Evolutionary conservation across 1,140 invertebrate species (phyloP).

Genomic region (Pachypsylla venusta): DNA sequence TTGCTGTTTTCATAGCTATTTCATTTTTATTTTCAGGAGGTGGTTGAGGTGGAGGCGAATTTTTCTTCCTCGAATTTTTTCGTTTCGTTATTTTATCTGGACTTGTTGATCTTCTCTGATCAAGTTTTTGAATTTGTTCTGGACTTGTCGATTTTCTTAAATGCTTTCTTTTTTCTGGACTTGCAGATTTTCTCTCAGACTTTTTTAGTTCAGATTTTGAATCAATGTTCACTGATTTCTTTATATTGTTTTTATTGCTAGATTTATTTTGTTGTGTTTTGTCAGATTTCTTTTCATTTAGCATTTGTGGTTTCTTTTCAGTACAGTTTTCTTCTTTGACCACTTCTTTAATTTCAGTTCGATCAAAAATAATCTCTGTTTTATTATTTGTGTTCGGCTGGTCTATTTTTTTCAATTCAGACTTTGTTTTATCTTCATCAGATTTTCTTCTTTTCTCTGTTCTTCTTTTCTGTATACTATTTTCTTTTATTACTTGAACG

Average conservation of each 20-base stretch:
- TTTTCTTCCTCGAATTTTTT: conserved; percentile 7
- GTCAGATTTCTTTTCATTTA: not conserved
- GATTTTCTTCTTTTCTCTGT: no score
- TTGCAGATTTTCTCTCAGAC: not conserved
- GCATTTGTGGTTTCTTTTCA: not conserved
- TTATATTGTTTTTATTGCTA: not conserved
- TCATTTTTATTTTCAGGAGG: not conserved
- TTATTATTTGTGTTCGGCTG: no score
- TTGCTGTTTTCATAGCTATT: not conserved
- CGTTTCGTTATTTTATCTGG: not conserved
- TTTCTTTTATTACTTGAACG: no score
- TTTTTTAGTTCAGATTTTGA: no score
- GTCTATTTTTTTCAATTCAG: no score
- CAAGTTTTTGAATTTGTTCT: no score
- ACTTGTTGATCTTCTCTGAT: not conserved
- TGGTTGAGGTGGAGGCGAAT: not conserved
- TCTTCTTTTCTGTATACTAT: no score
- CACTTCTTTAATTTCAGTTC: no score
- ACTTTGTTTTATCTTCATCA: no score
- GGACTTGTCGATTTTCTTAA: not conserved
- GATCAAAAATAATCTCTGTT: no score
- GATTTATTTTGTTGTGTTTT: not conserved
- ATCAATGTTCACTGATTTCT: not conserved
- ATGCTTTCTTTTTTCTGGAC: not conserved
- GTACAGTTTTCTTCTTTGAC: not conserved